These are phyloP conservation scores for Aratinga solstitialis DNA, from an alignment of 2,797 vertebrate species.

Conservation along the genomic window DNA sequence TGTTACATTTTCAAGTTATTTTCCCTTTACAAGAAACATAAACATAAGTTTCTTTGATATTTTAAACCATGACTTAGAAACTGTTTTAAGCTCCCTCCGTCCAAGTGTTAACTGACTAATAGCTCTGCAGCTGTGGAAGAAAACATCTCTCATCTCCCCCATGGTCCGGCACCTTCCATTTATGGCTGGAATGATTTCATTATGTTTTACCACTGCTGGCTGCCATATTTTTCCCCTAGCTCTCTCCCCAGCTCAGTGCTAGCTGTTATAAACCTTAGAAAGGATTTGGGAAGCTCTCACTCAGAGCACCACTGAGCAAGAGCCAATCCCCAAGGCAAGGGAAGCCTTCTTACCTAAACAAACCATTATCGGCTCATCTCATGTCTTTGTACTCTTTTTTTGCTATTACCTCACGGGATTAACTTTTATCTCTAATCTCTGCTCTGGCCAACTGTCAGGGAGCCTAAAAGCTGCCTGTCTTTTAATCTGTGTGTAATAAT, in stretches of 20 bases:
- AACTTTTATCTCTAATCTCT: slow-evolving; percentile 74
- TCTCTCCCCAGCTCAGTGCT: not conserved
- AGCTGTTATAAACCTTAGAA: not conserved
- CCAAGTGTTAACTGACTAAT: slow-evolving; percentile 67
- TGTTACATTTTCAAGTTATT: slow-evolving; percentile 37
- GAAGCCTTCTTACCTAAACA: slow-evolving; percentile 62
- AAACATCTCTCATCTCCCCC: slow-evolving; percentile 64
- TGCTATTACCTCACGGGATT: slow-evolving; percentile 66
- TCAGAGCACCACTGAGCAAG: not conserved
- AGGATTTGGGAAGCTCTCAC: slow-evolving; percentile 34
- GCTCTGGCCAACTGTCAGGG: slow-evolving; percentile 67
- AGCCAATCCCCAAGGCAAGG: slow-evolving; percentile 30
- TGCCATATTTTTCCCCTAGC: not conserved
- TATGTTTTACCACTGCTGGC: slow-evolving; percentile 22
- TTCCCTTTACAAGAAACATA: slow-evolving; percentile 47
- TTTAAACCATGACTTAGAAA: not conserved
- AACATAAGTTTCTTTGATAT: slow-evolving; percentile 40
- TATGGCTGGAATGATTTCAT: slow-evolving; percentile 46
- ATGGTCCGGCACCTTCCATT: slow-evolving; percentile 50
- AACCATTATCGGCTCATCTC: slow-evolving; percentile 67
- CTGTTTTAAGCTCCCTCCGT: slow-evolving; percentile 7
- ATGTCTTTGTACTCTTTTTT: slow-evolving; percentile 62
- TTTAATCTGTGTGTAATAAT: slow-evolving; percentile 71
- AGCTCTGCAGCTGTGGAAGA: slow-evolving; percentile 58
- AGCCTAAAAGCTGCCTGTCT: slow-evolving; percentile 64